Percentiles rank a stretch among this genome's conserved stretches.
Evolutionary conservation across 2,113 vertebrate genomes (phyloP).

Genomic region (Phaetusa simplex): DNA sequence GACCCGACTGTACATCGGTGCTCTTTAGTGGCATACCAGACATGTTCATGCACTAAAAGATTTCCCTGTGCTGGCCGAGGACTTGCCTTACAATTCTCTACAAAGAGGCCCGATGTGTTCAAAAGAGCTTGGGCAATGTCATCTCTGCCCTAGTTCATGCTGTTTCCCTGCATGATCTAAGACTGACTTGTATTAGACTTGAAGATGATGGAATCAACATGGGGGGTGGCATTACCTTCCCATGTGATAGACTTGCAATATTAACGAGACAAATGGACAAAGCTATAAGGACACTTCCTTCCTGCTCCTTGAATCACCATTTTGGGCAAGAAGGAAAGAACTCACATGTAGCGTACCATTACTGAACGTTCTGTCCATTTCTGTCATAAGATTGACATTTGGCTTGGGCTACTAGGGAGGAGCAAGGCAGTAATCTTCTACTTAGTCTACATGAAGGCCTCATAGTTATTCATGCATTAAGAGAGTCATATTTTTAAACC

Average conservation of each 20-base stretch:
- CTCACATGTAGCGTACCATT: background rate
- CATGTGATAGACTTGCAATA: background rate
- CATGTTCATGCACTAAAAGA: background rate
- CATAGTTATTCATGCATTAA: background rate
- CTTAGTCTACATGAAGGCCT: background rate
- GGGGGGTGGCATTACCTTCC: background rate
- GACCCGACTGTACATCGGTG: background rate
- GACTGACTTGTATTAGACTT: background rate
- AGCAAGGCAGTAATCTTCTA: background rate
- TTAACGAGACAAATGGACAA: background rate
- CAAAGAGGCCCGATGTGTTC: background rate
- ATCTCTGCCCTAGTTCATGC: background rate
- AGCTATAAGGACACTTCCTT: background rate
- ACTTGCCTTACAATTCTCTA: background rate
- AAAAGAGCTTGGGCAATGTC: background rate
- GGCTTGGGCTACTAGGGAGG: background rate
- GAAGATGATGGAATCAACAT: background rate
- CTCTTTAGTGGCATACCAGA: background rate
- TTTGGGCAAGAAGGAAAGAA: background rate
- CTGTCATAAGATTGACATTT: background rate
- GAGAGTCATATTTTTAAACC: background rate
- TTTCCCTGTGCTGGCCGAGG: background rate
- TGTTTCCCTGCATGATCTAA: background rate
- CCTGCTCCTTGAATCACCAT: background rate
- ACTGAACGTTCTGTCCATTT: background rate